Evolutionary conservation across 2,888 invertebrate species (phyloP).

Genomic region (Sepiola atlantica): DNA sequence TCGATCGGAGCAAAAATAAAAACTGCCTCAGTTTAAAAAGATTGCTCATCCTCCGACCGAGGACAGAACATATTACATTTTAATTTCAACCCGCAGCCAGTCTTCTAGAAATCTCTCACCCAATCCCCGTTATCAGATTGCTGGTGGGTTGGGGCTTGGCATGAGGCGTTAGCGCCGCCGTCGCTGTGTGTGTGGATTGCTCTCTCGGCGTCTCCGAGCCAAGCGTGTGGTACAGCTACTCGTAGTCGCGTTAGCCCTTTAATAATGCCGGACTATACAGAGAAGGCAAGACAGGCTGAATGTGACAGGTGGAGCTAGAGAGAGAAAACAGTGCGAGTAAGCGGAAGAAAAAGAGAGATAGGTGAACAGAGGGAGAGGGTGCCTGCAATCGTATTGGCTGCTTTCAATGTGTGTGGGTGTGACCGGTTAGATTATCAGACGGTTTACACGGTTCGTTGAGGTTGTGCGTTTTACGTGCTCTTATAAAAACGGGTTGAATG

Average conservation of each 20-base stretch:
- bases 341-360: not conserved
- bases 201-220: not conserved
- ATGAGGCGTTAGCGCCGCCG: too few relatives aligned
- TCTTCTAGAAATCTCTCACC: too few relatives aligned
- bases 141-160: too few relatives aligned
- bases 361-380: not conserved
- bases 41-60: too few relatives aligned
- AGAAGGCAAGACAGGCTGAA: not conserved
- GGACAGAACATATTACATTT: too few relatives aligned
- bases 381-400: not conserved
- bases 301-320: not conserved
- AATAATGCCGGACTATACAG: not conserved
- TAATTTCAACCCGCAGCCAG: too few relatives aligned
- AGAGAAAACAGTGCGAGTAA: not conserved
- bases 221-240: not conserved
- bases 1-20: too few relatives aligned
- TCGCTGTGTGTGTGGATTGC: not conserved
- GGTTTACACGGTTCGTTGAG: constrained; percentile 32
- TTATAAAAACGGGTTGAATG: not conserved
- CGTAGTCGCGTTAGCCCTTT: not conserved
- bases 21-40: too few relatives aligned
- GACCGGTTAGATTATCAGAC: not conserved
- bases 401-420: not conserved
- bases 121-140: too few relatives aligned
- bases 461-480: not conserved